Evolutionary conservation across 2,113 vertebrate genomes (phyloP).

Genomic region (Poeciliopsis retropinna): DNA sequence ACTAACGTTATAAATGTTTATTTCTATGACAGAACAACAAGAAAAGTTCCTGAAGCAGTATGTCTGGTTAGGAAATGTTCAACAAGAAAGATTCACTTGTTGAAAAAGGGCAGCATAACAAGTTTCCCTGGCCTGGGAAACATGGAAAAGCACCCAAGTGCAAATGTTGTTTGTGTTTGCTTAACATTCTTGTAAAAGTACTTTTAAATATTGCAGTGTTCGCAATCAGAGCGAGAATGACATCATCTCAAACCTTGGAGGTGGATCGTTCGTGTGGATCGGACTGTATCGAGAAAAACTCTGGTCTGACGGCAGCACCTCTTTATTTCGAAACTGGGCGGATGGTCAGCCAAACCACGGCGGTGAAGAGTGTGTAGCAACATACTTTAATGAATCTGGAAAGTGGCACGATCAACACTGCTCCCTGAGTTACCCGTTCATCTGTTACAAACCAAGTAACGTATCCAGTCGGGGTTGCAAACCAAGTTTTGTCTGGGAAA

Average conservation of each 20-base stretch:
- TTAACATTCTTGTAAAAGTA: not conserved
- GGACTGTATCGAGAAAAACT: conserved; percentile 21
- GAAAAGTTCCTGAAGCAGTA: too few species aligned
- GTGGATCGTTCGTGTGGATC: not conserved
- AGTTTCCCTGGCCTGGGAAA: not conserved
- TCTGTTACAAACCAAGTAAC: conserved; percentile 46
- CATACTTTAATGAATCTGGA: conserved; percentile 17
- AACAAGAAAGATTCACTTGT: too few species aligned
- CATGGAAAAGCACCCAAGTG: not conserved
- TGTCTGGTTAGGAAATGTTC: too few species aligned
- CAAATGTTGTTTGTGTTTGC: not conserved
- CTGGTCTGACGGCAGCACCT: conserved; percentile 53
- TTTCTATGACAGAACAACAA: too few species aligned
- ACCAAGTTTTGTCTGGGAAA: not conserved
- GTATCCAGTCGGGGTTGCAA: not conserved
- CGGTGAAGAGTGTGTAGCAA: not conserved
- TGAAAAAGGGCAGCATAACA: too few species aligned
- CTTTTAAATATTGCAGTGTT: conserved; percentile 24
- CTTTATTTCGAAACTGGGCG: conserved; percentile 35
- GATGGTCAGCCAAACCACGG: fast-evolving
- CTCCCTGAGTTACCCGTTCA: conserved; percentile 1
- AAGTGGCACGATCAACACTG: conserved; percentile 35
- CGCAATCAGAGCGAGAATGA: conserved; percentile 33
- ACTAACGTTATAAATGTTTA: too few species aligned
- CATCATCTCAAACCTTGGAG: fast-evolving